Conservation (phyloP, 2,113 vertebrate species). For the Plecturocebus donacophilus region DNA sequence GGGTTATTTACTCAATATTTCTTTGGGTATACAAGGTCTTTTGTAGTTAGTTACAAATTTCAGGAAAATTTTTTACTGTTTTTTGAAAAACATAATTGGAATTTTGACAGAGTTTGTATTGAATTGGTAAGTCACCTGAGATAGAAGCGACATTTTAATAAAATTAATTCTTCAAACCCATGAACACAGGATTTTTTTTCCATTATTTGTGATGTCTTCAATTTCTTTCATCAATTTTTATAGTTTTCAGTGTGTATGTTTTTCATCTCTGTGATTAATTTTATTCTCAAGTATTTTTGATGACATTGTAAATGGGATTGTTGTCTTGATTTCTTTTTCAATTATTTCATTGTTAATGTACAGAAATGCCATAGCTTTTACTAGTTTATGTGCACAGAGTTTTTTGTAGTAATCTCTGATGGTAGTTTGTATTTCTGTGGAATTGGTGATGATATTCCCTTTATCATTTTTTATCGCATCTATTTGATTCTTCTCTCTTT, state of each 20-base stretch:
- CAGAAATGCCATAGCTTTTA: background rate
- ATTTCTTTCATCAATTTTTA: background rate
- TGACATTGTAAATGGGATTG: background rate
- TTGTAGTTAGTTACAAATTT: background rate
- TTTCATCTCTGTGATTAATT: background rate
- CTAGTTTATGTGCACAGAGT: too few species aligned
- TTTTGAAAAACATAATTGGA: background rate
- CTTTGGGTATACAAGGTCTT: background rate
- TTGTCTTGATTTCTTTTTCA: background rate
- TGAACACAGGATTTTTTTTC: background rate
- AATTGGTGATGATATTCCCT: too few species aligned
- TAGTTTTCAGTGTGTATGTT: background rate
- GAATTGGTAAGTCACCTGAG: background rate
- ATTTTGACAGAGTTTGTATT: background rate
- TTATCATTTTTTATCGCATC: too few species aligned
- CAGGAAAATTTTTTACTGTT: background rate
- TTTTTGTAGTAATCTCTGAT: too few species aligned
- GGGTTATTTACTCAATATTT: background rate
- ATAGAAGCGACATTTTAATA: background rate
- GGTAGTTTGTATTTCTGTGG: too few species aligned
- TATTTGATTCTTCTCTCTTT: too few species aligned
- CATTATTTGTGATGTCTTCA: background rate
- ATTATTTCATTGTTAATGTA: background rate
- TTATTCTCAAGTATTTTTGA: background rate
- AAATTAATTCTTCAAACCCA: background rate